Percentiles rank a stretch among this genome's conserved stretches.
phyloP scores from a whole-genome alignment of 2,888 invertebrate genomes.

The Oscheius sp. region DNA sequence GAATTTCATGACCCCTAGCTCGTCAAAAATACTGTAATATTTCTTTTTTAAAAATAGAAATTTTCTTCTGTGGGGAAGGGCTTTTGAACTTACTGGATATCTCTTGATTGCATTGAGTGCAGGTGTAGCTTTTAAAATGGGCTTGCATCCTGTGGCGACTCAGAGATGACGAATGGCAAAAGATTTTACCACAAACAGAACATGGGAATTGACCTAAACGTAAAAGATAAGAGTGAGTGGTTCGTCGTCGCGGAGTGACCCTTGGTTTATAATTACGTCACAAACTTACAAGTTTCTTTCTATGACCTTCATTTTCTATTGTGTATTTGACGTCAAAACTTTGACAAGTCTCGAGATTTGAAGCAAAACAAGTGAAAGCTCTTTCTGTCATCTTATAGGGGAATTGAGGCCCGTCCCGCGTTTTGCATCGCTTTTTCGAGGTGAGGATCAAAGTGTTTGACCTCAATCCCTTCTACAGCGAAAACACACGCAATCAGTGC shows the following conservation, averaged over 20 bases:
- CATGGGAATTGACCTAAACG: constrained; percentile 69
- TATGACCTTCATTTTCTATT: constrained; percentile 15
- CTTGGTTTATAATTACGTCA: constrained; percentile 7
- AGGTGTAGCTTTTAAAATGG: constrained; percentile 73
- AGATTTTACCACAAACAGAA: constrained; percentile 71
- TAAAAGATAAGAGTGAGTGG: neutral
- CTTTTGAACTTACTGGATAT: constrained; percentile 72
- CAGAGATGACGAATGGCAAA: constrained; percentile 73
- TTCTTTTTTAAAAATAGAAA: neutral
- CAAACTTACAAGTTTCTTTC: constrained; percentile 8
- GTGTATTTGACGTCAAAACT: constrained; percentile 16
- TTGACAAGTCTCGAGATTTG: constrained; percentile 7
- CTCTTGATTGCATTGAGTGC: constrained; percentile 72
- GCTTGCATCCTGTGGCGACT: constrained; percentile 73
- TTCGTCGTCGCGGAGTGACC: constrained; percentile 1
- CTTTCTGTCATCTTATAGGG: neutral
- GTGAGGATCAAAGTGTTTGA: constrained; percentile 26
- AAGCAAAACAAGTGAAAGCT: constrained; percentile 22
- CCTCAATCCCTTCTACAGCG: constrained; percentile 31
- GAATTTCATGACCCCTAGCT: constrained; percentile 9
- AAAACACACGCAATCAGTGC: constrained; percentile 30
- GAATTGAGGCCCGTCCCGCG: constrained; percentile 12
- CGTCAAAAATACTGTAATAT: constrained; percentile 4
- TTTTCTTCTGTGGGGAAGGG: neutral
- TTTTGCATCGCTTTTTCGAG: constrained; percentile 22